phyloP scores from a whole-genome alignment of 2,113 vertebrate genomes.

The Ifrita kowaldi region DNA sequence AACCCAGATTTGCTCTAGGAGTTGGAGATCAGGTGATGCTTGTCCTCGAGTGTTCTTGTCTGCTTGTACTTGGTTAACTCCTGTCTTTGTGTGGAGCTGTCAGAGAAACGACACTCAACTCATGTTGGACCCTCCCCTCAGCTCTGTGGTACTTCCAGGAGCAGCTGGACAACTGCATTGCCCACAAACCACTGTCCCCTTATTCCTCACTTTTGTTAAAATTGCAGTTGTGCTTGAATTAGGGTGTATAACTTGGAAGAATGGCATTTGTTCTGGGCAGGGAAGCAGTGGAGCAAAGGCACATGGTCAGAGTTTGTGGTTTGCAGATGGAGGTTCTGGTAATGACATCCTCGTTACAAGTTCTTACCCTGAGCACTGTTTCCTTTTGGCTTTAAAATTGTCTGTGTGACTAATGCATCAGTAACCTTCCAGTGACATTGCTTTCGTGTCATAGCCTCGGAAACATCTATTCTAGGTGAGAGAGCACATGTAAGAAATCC shows the following conservation, averaged over 20 bases:
- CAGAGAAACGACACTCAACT: background rate
- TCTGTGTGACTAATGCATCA: background rate
- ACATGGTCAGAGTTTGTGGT: background rate
- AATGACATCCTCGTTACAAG: background rate
- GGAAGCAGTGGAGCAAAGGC: background rate
- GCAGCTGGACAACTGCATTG: background rate
- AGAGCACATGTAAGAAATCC: background rate
- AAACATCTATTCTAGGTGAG: background rate
- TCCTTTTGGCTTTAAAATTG: background rate
- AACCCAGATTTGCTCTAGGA: background rate
- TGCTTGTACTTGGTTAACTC: background rate
- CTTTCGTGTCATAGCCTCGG: background rate
- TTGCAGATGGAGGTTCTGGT: background rate
- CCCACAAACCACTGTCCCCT: rapidly evolving
- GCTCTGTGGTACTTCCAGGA: background rate
- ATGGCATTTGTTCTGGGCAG: background rate
- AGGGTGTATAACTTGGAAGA: background rate
- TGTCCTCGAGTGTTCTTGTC: background rate
- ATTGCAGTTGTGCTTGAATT: background rate
- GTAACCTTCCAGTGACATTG: background rate
- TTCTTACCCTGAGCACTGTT: background rate
- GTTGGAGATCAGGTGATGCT: background rate
- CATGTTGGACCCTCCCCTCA: rapidly evolving
- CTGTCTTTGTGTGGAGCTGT: background rate
- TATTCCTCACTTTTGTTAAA: background rate